Base-by-base conservation (phyloP, 2,797 vertebrate genomes). In the Tympanoctomys barrerae region DNA sequence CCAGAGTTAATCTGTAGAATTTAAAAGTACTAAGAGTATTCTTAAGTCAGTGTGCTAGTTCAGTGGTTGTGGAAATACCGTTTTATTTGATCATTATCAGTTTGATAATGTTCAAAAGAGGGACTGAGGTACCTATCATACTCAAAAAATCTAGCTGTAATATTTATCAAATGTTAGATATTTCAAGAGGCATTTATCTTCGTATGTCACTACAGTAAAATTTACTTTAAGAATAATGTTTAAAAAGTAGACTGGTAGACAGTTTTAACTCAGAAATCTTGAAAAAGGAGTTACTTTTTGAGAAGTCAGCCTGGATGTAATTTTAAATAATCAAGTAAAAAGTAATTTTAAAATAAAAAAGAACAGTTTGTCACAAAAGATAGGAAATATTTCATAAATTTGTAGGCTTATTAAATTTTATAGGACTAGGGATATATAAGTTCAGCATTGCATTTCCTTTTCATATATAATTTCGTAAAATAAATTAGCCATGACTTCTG, bases 1-100 rank as follows among this genome's bases (percentile, higher is more conserved):
- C 94, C 80, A 93, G 95, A 97, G 96, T 97, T 98, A 95, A 95
- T 22, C 4, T 88, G 89, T 89, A 97, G 97, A 97, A 97, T 98
- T 98, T 97, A 94, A 89, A 98, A 98, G 94, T 90, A 92, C 46
- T 64, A 68, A 11, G 92, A 94, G n/a, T 96, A 97, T 87, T 85
- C 26, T 90, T 84, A 90, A 95, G 42, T 93, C 81, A 84, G 9
- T 57, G 46, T 96, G 95, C 77, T 62, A 54, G 82, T 89, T 19
- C 61, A 49, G 71, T 89, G 24, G 10, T 96, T 83, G 33, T 91
- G 75, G 46, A 90, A 94, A 83, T 95, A 88, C 2, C 0, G 0
- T 89, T 91, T 59, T 87, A 7, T 19, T 19, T 94, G 86, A 82
- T 90, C 78, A 62, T 89, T 85, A 94, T 85, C 85, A 95, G 12